Evolutionary conservation across 2,797 vertebrate species (phyloP), one percentile per base, ranked within the genome.

Genomic region (Tokudaia tokunoshimensis): DNA sequence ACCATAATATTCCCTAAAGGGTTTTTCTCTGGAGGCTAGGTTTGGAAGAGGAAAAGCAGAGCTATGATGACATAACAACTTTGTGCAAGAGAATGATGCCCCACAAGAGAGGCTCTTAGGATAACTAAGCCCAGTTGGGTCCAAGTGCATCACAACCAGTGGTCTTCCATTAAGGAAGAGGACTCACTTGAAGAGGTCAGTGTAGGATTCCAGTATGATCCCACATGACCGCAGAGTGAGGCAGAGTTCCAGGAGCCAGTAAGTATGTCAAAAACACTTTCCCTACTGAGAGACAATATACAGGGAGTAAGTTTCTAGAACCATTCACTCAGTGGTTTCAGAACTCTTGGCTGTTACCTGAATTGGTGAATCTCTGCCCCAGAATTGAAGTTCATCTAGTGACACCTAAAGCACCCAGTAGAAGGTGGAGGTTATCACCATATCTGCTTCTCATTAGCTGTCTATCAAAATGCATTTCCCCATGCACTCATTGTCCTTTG

Each of bases 1-100:
- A 44, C 57, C n/a, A 72, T 29, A 83, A 34, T 89, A 61, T 61
- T 80, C 61, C 67, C n/a, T 88, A 17, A 29, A 50, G 26, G 44
- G 41, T 92, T 78, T 84, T 1, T 3, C 82, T 94, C 79, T 57
- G 10, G 37, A 85, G 10, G 24, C n/a, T 52, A 81, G 29, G 3
- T 59, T 85, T 8, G 85, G 52, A 94, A 85, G 24, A 83, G 26
- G 6, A 31, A 92, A 92, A 92, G 10, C 26, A 89, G 80, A 75
- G 37, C 26, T 52, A 34, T 14, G 29, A 67, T 61, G 34, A 41
- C 12, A 75, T 34, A 11, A 5, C 84, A 76, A 26, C 24, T 59
- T 57, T 61, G 24, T 20, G 4, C 31, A 52, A 63, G 41, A 84
- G 61, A 50, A 85, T 50, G 44, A 85, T n/a, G 61, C 22, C 61